These are phyloP conservation scores for Temnothorax rugatulus DNA, from an alignment of 2,888 invertebrate species.

Conservation along the genomic window DNA sequence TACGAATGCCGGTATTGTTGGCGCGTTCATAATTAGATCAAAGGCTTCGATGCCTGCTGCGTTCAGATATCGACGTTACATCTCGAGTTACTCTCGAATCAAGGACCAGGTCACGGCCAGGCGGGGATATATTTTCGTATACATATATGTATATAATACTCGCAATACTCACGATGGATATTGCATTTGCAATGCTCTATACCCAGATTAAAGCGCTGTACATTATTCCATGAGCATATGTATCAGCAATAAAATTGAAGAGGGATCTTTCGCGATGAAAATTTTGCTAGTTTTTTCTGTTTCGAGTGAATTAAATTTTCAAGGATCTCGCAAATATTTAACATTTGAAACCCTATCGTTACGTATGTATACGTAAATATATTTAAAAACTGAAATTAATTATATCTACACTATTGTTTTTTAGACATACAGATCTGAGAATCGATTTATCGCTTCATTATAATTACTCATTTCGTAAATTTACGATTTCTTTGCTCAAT, in stretches of 20 bases:
- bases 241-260: not conserved
- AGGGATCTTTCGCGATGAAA: not conserved
- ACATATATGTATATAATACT: not conserved
- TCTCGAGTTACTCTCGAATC: slow-evolving; percentile 30
- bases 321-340: not conserved
- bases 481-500: not conserved
- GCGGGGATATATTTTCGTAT: slow-evolving; percentile 8
- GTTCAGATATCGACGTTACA: slow-evolving; percentile 33
- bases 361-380: not conserved
- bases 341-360: not conserved
- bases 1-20: slow-evolving; percentile 30
- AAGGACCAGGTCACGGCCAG: not conserved
- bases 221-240: not conserved
- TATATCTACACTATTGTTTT: not conserved
- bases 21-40: slow-evolving; percentile 43
- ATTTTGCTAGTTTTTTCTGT: not conserved
- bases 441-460: not conserved
- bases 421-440: not conserved
- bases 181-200: slow-evolving; percentile 4
- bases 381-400: not conserved
- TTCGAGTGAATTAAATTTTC: not conserved
- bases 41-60: not conserved
- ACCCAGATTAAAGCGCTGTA: slow-evolving; percentile 6
- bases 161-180: not conserved
- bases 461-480: not conserved